A percentile compares a stretch with the other conserved stretches of the same genome.
Conservation (phyloP, 2,113 vertebrate species). For the Anhinga rufa region DNA sequence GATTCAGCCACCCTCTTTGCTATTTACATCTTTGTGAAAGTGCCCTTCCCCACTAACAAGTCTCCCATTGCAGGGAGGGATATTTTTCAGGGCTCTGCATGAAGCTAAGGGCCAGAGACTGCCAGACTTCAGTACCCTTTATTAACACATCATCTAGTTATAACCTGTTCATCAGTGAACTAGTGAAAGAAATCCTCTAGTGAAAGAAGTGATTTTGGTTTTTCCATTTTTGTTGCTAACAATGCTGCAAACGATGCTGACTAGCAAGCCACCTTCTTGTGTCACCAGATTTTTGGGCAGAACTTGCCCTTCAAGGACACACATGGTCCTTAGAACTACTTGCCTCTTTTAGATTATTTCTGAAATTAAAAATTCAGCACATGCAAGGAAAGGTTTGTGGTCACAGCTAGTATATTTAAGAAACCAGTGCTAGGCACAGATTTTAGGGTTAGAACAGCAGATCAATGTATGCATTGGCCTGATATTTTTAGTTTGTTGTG, state of each 20-base stretch:
- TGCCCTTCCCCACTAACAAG: not conserved
- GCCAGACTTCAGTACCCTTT: not conserved
- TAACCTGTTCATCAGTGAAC: not conserved
- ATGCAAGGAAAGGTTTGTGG: not conserved
- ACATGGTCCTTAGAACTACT: not conserved
- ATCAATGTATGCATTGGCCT: not conserved
- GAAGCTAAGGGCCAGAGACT: not conserved
- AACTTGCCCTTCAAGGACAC: not conserved
- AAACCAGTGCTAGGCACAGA: not conserved
- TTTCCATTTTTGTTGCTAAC: not conserved
- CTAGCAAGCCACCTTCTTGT: not conserved
- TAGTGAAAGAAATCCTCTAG: not conserved
- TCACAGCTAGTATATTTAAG: not conserved
- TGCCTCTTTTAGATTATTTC: not conserved
- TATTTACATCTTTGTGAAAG: not conserved
- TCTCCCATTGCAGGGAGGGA: not conserved
- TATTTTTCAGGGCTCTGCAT: not conserved
- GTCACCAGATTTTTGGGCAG: not conserved
- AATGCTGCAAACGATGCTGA: not conserved
- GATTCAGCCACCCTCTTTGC: not conserved
- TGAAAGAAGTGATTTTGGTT: not conserved
- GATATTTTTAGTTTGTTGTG: not conserved
- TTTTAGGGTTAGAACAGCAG: not conserved
- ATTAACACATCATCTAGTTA: not conserved
- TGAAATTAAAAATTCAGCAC: not conserved